These are phyloP conservation scores for Phyllotreta striolata DNA, from an alignment of 2,888 invertebrate genomes.

Conservation along the genomic window DNA sequence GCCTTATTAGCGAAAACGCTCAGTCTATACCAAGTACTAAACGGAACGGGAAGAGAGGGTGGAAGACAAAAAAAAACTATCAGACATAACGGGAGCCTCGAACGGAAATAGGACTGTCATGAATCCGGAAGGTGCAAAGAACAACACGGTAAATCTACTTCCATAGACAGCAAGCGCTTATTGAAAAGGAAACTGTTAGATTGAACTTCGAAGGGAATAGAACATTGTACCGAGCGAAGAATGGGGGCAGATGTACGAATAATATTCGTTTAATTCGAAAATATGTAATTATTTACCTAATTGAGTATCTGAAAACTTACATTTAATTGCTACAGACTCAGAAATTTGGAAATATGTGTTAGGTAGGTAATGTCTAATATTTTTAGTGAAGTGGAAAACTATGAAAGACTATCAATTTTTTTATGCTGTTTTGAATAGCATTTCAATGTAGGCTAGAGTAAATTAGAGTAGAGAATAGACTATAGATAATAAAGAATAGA, in stretches of 20 bases:
- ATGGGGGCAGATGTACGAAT: constrained; percentile 40
- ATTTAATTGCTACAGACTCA: too few species aligned
- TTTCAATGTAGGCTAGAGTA: too few species aligned
- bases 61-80: constrained; percentile 35
- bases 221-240: constrained; percentile 35
- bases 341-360: too few species aligned
- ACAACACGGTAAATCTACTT: constrained; percentile 33
- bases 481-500: too few species aligned
- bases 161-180: constrained; percentile 48
- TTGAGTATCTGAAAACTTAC: too few species aligned
- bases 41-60: constrained; percentile 11
- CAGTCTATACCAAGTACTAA: neutral
- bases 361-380: too few species aligned
- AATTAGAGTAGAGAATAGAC: too few species aligned
- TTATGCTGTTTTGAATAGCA: too few species aligned
- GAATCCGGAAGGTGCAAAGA: constrained; percentile 55
- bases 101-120: constrained; percentile 58
- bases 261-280: too few species aligned
- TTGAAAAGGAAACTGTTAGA: constrained; percentile 48
- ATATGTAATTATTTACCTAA: too few species aligned
- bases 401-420: too few species aligned
- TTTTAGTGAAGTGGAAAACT: too few species aligned
- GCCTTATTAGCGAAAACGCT: constrained; percentile 5
- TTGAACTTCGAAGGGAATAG: constrained; percentile 41
- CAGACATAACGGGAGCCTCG: constrained; percentile 51